Base-by-base conservation (phyloP, 1,140 invertebrate genomes). In the Drosophila arizonae region DNA sequence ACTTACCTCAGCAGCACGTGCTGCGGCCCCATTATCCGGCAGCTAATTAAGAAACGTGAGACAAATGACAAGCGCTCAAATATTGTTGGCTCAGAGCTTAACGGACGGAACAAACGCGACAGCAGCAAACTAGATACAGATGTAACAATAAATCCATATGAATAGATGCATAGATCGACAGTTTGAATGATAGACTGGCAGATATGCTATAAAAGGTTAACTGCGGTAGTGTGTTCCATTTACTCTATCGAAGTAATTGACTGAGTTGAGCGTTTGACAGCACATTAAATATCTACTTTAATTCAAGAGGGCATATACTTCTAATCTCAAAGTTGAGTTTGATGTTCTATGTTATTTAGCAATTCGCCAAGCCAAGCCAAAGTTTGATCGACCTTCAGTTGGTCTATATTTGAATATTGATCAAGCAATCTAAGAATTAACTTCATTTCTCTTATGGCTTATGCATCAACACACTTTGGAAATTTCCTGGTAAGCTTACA, bases 31-130 rank as follows among this genome's bases (percentile, higher is more conserved):
- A 86, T 86, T 86, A 87, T 86, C 84, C 82, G 76, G 72, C 63
- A 73, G 84, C 82, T 86, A 86, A 86, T 86, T 86, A 86, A 79
- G 82, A 86, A 86, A 86, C 82, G 82, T 86, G 82, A 86, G 82
- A 87, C 82, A 86, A 86, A 86, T 86, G 84, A 86, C 82, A 87
- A 86, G 79, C 76, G 72, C 65, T 76, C 52, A 72, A 78, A 82
- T 79, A 82, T 76, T 68, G 79, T 86, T 50, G 70, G 68, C 51
- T 54, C 36, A 61, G 54, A 62, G 48, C 55, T 56, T 51, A 30
- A 73, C 39, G 15, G 39, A 30, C 56, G 48, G 60, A 28, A 65
- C 51, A 58, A 41, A 26, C 46, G 45, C 11, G 21, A 26, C 24
- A 6, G 4, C 13, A 51, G 3, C 9, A 48, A 48, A 48, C 21